These are phyloP conservation scores for Aptenodytes forsteri DNA, from an alignment of 2,113 vertebrate genomes.

Conservation along the genomic window DNA sequence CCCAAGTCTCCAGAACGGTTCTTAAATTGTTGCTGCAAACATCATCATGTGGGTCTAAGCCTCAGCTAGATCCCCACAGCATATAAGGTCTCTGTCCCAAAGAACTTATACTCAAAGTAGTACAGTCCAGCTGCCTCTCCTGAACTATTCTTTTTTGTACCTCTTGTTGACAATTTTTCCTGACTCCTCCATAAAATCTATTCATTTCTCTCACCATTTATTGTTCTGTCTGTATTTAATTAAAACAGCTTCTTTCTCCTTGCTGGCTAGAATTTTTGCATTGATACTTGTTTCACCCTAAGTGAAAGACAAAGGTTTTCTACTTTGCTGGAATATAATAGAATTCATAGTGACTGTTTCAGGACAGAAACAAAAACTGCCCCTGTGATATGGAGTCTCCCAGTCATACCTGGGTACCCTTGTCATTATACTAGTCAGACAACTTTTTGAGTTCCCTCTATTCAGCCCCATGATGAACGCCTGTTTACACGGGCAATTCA, in stretches of 20 bases:
- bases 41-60: neutral
- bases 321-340: neutral
- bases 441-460: neutral
- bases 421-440: neutral
- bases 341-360: neutral
- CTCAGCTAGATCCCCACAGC: neutral
- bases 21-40: neutral
- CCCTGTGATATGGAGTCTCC: neutral
- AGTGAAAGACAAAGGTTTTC: neutral
- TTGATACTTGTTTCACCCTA: neutral
- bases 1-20: neutral
- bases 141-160: neutral
- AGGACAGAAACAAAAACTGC: neutral
- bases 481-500: rapidly evolving
- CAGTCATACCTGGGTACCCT: neutral
- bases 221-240: neutral
- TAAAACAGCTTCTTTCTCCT: neutral
- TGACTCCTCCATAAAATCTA: neutral
- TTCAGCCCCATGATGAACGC: neutral
- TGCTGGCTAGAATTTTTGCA: neutral
- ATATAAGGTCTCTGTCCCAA: neutral
- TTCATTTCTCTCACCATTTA: neutral
- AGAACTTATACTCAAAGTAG: neutral
- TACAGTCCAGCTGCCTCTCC: neutral
- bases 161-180: neutral